Conservation (phyloP, 2,113 vertebrate genomes). For the Chinchilla lanigera region DNA sequence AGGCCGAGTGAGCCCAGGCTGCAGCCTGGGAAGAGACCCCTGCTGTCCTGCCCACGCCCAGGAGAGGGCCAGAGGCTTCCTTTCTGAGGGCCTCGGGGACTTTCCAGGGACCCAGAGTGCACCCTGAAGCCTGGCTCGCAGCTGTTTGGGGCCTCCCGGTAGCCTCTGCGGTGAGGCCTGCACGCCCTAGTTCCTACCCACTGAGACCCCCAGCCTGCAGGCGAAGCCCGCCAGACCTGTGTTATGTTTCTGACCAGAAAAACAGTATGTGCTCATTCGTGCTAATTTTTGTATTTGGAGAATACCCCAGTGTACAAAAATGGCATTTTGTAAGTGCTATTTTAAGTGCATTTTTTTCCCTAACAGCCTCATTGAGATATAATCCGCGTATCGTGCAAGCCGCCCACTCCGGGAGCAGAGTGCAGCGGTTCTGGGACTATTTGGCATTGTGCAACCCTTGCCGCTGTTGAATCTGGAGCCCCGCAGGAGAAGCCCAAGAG, state of each 20-base stretch:
- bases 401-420: neutral
- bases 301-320: neutral
- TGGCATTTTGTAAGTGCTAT: neutral
- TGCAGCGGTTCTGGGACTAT: neutral
- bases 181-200: rapidly evolving
- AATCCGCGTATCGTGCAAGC: neutral
- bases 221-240: rapidly evolving
- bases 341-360: neutral
- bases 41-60: rapidly evolving
- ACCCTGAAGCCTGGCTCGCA: neutral
- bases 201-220: rapidly evolving
- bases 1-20: neutral
- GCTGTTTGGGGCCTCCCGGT: neutral
- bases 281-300: neutral
- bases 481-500: neutral
- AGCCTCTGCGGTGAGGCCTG: neutral
- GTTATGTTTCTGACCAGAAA: neutral
- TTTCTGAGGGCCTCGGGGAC: neutral
- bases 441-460: neutral
- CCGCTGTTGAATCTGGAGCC: neutral
- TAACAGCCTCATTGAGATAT: neutral
- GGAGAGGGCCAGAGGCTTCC: neutral
- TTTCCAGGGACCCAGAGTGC: rapidly evolving
- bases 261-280: neutral
- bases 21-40: neutral